Conservation (phyloP, 2,888 invertebrate genomes). For the Eurytoma californica region DNA sequence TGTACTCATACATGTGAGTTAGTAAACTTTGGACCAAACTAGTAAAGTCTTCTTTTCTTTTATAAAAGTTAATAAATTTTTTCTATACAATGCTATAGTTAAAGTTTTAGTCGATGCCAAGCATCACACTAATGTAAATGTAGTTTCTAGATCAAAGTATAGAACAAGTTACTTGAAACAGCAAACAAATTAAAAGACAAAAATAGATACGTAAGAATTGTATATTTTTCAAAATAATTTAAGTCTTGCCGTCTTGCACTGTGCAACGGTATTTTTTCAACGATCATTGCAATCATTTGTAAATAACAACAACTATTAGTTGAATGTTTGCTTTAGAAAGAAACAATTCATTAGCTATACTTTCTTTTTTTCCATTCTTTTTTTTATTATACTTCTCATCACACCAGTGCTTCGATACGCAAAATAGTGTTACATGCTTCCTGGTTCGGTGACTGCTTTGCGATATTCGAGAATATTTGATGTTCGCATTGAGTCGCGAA, state of each 20-base stretch:
- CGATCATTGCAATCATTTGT: conserved; percentile 45
- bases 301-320: conserved; percentile 34
- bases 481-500: conserved; percentile 51
- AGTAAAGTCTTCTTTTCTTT: conserved; percentile 30
- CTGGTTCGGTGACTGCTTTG: conserved; percentile 63
- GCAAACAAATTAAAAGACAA: conserved; percentile 30
- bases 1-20: conserved; percentile 33
- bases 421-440: conserved; percentile 54
- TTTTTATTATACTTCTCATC: conserved; percentile 13
- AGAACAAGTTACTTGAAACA: conserved; percentile 36
- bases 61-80: conserved; percentile 37
- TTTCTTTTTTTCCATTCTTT: conserved; percentile 23
- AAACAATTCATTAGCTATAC: background rate
- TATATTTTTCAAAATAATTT: conserved; percentile 50
- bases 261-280: conserved; percentile 19
- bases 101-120: conserved; percentile 41
- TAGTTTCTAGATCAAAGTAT: conserved; percentile 49
- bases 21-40: conserved; percentile 54
- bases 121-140: conserved; percentile 43
- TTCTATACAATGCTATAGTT: conserved; percentile 32
- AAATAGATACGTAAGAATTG: conserved; percentile 32
- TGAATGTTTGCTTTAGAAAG: conserved; percentile 20
- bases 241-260: conserved; percentile 24
- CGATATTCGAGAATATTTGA: conserved; percentile 23
- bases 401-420: conserved; percentile 22